Base-by-base conservation (phyloP, 2,797 vertebrate species). In the Octomys mimax region DNA sequence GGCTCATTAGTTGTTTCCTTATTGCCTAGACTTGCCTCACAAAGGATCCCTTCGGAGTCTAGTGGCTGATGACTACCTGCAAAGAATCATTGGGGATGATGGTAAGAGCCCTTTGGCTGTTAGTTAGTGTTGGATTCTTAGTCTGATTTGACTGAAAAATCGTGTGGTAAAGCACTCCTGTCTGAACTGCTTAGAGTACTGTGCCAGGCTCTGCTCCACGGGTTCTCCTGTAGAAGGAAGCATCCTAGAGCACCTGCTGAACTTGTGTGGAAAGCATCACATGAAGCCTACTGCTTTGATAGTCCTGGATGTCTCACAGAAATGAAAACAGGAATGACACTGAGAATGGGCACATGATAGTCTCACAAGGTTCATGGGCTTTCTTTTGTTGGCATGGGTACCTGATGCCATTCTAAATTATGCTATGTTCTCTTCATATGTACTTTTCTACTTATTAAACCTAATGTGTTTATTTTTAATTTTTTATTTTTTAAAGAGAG, bases 1-100 rank as follows among this genome's bases (percentile, higher is more conserved):
- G 99, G 99, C 98, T 99, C 98, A 1, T 98, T 99, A 0, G 22
- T 99, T 99, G 87, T 99, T 99, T 97, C 99, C 99, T 64, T 99
- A 99, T 97, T 97, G 91, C 8, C 98, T 99, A 96, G 99, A 99
- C 24, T 98, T 98, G 22, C 99, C 99, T 94, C 97, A 99, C 97
- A 99, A 99, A 98, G 98, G 98, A 98, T 97, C 98, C 54, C 98
- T 99, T 84, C 97, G 98, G 96, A 98, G 91, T 86, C 98, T 99
- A 82, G 98, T 98, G 5, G 98, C 99, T 49, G 49, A 49, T 54
- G 99, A 99, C 80, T 96, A 99, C 97, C 98, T 99, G 33, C 97
- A 97, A 91, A 99, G 98, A 97, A 99, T 99, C 97, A 98, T 98
- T 97, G 99, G 99, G 95, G 99, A 99, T 94, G 98, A 98, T 91